phyloP scores from a whole-genome alignment of 2,113 vertebrate species.

The Datnioides undecimradiatus region DNA sequence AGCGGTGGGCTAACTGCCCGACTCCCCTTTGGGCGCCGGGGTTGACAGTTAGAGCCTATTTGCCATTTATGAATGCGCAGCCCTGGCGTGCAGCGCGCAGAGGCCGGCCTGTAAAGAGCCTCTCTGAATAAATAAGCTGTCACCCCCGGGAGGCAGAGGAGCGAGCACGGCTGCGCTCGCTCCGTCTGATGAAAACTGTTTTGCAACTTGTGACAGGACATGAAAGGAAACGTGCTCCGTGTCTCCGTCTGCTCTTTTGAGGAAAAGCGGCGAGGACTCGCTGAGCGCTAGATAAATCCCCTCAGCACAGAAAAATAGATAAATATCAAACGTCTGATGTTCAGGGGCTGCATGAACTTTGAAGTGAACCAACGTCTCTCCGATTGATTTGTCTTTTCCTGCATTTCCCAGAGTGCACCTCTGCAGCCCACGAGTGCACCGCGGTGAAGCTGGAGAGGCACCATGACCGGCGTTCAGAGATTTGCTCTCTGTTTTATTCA shows the following conservation, averaged over 20 bases:
- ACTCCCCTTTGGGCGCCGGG: slow-evolving; percentile 15
- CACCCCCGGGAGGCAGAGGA: slow-evolving; percentile 28
- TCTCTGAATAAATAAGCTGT: slow-evolving; percentile 51
- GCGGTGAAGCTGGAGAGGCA: not conserved
- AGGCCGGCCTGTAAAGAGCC: slow-evolving; percentile 29
- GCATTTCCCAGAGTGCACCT: slow-evolving; percentile 20
- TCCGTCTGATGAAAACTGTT: slow-evolving; percentile 24
- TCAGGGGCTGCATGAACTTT: not conserved
- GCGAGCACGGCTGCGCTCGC: not conserved
- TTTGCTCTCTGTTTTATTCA: not conserved
- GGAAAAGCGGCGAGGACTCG: slow-evolving; percentile 6
- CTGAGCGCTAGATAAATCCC: not conserved
- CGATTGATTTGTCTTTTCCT: not conserved
- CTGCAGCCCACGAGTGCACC: too few species aligned
- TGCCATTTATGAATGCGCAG: slow-evolving; percentile 57
- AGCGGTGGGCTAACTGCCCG: slow-evolving; percentile 30
- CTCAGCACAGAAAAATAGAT: too few species aligned
- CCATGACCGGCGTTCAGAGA: not conserved
- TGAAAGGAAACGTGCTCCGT: slow-evolving; percentile 33
- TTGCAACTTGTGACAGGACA: slow-evolving; percentile 45
- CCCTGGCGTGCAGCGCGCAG: slow-evolving; percentile 8
- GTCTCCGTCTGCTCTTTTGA: slow-evolving; percentile 20
- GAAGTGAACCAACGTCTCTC: not conserved
- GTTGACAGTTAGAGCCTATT: slow-evolving; percentile 47
- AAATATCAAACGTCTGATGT: not conserved